Evolutionary conservation across 2,113 vertebrate genomes (phyloP), one percentile per base, ranked within the genome.

Genomic region (Odocoileus virginianus): DNA sequence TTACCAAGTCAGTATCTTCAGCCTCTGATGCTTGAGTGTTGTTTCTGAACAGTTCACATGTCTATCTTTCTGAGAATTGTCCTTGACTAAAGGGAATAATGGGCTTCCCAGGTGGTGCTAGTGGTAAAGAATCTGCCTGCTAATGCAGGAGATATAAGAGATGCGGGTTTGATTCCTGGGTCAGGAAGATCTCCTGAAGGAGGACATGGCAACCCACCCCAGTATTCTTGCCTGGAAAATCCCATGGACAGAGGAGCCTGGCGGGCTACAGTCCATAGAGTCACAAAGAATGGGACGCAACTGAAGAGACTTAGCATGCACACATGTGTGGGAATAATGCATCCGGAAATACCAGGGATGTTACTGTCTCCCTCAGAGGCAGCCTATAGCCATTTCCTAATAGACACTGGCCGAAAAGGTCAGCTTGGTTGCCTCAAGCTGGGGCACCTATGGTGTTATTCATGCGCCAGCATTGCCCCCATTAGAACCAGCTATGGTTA

Each of bases 241-340:
- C 64, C 4, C 5, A 71, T 36, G 17, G 17, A 71, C 19, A 36
- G 64, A 71, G 64, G 17, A 71, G 2, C 17, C 64, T 71, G 64
- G 4, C 1, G 0, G 64, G 64, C 64, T 71, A 36, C 2, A 36
- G n/a, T 36, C 64, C 64, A 36, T 11, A 9, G 8, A 21, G 9
- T 36, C n/a, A 71, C n/a, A 64, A 64, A 71, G 64, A 71, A 2
- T 36, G n/a, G 9, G n/a, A 71, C 0, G 0, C 0, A 2, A 71
- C n/a, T 1, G 64, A 71, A 36, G n/a, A 71, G 64, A 36, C 17
- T 36, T 71, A 71, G 64, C 64, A 71, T 11, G n/a, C 64, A 36
- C n/a, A 71, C 17, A 10, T 36, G 17, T 71, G 33, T 71, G n/a
- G n/a, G 64, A 36, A 71, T 71, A 71, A 36, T 71, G n/a, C 79